These are phyloP conservation scores for Ictalurus punctatus DNA, from an alignment of 2,113 vertebrate genomes.

Conservation along the genomic window DNA sequence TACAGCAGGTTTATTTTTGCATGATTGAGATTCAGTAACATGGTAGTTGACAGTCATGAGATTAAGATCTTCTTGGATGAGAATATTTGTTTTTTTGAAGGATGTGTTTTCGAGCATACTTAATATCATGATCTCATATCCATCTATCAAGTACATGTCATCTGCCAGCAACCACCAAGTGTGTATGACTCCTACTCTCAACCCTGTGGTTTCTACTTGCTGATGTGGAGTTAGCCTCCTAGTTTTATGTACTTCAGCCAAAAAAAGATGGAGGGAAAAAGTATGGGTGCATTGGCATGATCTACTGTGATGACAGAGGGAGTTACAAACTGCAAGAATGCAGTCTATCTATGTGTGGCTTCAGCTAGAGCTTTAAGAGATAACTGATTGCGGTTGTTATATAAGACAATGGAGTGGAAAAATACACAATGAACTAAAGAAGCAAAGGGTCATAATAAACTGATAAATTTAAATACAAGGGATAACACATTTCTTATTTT, in stretches of 20 bases:
- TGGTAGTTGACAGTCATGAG: background rate
- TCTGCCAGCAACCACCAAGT: slow-evolving; percentile 4
- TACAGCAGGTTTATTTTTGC: background rate
- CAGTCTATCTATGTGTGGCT: slow-evolving; percentile 26
- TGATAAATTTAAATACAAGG: background rate
- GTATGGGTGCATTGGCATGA: background rate
- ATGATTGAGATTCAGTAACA: background rate
- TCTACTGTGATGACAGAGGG: slow-evolving; percentile 42
- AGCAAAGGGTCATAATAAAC: slow-evolving; percentile 1
- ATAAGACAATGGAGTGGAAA: slow-evolving; percentile 33
- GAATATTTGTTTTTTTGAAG: background rate
- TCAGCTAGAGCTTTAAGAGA: slow-evolving; percentile 15
- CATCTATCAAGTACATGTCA: slow-evolving; percentile 21
- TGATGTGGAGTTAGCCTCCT: background rate
- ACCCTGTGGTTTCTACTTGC: slow-evolving; percentile 22
- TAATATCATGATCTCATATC: background rate
- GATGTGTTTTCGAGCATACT: slow-evolving; percentile 17
- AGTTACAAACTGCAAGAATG: slow-evolving; percentile 38
- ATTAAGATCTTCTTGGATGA: slow-evolving; percentile 7
- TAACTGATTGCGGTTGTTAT: slow-evolving; percentile 33
- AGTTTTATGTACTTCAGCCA: slow-evolving; percentile 23
- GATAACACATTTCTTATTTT: background rate
- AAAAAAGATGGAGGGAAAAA: slow-evolving; percentile 22
- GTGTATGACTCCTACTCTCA: slow-evolving; percentile 28
- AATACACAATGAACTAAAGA: slow-evolving; percentile 3